Evolutionary conservation across 2,888 invertebrate genomes (phyloP), one percentile per base, ranked within the genome.

Genomic region (Ochropleura plecta): DNA sequence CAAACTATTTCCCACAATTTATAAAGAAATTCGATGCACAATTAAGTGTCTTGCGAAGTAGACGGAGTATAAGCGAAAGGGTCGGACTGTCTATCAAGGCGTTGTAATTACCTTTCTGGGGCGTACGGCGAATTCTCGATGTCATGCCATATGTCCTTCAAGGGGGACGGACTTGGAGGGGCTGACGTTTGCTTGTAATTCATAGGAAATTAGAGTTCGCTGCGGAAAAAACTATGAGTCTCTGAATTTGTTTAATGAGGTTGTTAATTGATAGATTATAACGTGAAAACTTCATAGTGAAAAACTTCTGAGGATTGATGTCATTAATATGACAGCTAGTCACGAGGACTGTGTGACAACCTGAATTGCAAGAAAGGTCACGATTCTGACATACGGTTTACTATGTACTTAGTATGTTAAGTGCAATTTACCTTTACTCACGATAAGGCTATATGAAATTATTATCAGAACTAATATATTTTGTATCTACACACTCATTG

Each of bases 141-240:
- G 95, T 95, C 96, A 95, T 95, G 95, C 94, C 95, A 95, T 95
- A 92, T 95, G 96, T 95, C 95, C 90, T 91, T 92, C 91, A 91
- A 89, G 86, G 82, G 90, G 90, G 87, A 87, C 91, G 93, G 90
- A 94, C 90, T 92, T 73, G 81, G 86, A 69, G 20, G 44, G 3
- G 16, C 20, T 4, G 4, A 51, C 69, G 72, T 70, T 53, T 14
- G 2, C 16, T 18, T 51, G 4, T 44, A 51, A 51, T 44, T 59
- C 9, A n/a, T 42, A 30, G 8, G 40, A 3, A 30, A 30, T 30
- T 30, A 30, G 30, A 30, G 30, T 30, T 30, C 3, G 30, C n/a
- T n/a, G n/a, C n/a, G 30, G 30, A 3, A 3, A 30, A 30, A 30
- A 30, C 30, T 2, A 30, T 30, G 30, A 30, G 30, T 30, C 30